Conservation (phyloP, 2,113 vertebrate species). For the Psilopsiagon aymara region DNA sequence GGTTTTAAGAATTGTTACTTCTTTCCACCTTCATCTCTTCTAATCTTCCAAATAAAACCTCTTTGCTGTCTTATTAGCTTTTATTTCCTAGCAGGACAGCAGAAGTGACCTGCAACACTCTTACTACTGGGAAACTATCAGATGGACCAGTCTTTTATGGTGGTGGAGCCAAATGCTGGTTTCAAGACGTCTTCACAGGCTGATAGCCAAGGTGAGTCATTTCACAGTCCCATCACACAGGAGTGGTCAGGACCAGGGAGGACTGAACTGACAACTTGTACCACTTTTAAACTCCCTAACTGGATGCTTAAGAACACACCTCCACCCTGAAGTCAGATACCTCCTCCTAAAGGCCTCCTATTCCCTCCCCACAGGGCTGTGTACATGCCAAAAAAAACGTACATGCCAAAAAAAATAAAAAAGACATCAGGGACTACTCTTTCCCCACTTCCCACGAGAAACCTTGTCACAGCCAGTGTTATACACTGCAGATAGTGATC, state of each 20-base stretch:
- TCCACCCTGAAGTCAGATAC: neutral
- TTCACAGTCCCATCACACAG: neutral
- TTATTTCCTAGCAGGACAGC: neutral
- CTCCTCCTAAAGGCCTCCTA: neutral
- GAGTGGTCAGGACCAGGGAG: rapidly evolving
- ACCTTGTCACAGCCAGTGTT: neutral
- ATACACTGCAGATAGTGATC: neutral
- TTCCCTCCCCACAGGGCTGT: neutral
- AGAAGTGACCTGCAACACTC: neutral
- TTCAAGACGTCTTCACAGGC: neutral
- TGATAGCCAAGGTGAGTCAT: neutral
- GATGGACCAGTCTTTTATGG: neutral
- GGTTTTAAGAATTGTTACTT: neutral
- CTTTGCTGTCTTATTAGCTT: neutral
- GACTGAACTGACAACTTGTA: neutral
- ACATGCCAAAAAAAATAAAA: neutral
- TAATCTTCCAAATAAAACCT: neutral
- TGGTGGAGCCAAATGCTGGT: neutral
- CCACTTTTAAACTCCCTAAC: neutral
- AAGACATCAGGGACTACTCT: neutral
- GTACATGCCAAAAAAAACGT: rapidly evolving
- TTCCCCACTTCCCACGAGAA: neutral
- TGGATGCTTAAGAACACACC: neutral
- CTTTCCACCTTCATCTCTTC: neutral
- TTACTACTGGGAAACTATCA: neutral